phyloP scores from a whole-genome alignment of 2,888 invertebrate genomes.

The Brenthis ino region DNA sequence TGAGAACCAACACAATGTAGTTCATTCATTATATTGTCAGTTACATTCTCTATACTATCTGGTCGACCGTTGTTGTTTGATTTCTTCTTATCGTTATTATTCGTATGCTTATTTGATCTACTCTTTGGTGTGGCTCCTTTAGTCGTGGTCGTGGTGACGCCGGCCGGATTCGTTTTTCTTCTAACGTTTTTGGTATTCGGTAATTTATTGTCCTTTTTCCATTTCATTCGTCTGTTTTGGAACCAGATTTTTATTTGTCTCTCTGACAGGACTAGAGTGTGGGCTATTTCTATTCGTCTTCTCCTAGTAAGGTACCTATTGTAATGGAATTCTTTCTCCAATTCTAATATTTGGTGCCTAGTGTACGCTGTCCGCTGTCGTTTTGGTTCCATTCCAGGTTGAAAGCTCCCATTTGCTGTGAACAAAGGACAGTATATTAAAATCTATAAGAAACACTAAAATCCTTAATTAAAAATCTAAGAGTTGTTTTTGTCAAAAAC shows the following conservation, averaged over 20 bases:
- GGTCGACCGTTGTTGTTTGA: conserved; percentile 81
- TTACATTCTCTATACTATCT: conserved; percentile 85
- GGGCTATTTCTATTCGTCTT: conserved; percentile 98
- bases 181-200: conserved; percentile 91
- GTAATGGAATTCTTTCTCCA: conserved; percentile 99
- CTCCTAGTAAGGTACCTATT: conserved; percentile 97
- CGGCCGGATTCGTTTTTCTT: conserved; percentile 89
- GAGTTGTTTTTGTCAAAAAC: too few species aligned
- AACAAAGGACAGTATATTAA: conserved; percentile 58
- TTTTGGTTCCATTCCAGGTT: conserved; percentile 97
- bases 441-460: conserved; percentile 2
- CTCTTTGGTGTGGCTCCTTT: conserved; percentile 84
- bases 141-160: conserved; percentile 84
- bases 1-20: conserved; percentile 82
- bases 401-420: conserved; percentile 92
- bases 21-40: conserved; percentile 83
- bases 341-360: conserved; percentile 97
- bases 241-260: conserved; percentile 95
- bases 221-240: conserved; percentile 91
- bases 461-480: background rate
- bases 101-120: conserved; percentile 84
- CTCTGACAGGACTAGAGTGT: conserved; percentile 95
- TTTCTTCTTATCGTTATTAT: conserved; percentile 81
- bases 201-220: conserved; percentile 91
- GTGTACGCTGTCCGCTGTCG: conserved; percentile 98